These are phyloP conservation scores for Hypomecis punctinalis DNA, from an alignment of 2,888 invertebrate species.

Conservation along the genomic window DNA sequence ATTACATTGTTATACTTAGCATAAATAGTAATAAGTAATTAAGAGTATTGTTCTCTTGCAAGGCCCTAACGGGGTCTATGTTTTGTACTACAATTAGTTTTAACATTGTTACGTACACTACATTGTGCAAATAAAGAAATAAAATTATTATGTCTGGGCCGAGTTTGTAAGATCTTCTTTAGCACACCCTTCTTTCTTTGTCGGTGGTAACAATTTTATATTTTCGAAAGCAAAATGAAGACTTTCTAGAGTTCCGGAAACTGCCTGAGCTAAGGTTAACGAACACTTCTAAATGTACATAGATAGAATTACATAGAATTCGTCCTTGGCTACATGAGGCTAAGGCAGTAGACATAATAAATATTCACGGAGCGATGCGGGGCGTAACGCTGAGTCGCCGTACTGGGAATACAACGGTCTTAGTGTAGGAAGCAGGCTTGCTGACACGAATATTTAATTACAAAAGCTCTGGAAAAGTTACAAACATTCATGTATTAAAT, in stretches of 20 bases:
- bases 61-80: too few relatives aligned
- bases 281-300: slow-evolving; percentile 33
- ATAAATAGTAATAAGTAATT: too few relatives aligned
- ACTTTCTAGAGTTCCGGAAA: slow-evolving; percentile 16
- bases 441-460: slow-evolving; percentile 46
- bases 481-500: too few relatives aligned
- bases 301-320: slow-evolving; percentile 30
- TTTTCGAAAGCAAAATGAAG: neutral
- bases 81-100: too few relatives aligned
- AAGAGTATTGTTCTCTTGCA: too few relatives aligned
- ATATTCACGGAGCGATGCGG: slow-evolving; percentile 61
- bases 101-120: too few relatives aligned
- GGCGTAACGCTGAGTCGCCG: slow-evolving; percentile 44
- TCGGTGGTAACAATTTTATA: too few relatives aligned
- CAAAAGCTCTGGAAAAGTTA: neutral
- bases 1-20: too few relatives aligned
- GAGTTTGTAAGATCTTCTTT: too few relatives aligned
- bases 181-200: neutral
- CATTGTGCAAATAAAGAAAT: too few relatives aligned
- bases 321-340: slow-evolving; percentile 41
- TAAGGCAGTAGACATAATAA: slow-evolving; percentile 54
- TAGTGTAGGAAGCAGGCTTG: slow-evolving; percentile 46
- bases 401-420: slow-evolving; percentile 66
- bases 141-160: too few relatives aligned
- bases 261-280: slow-evolving; percentile 38